These are phyloP conservation scores for Corticium candelabrum DNA, from an alignment of 37 sponge, comb jelly and placozoan genomes.

Conservation along the genomic window DNA sequence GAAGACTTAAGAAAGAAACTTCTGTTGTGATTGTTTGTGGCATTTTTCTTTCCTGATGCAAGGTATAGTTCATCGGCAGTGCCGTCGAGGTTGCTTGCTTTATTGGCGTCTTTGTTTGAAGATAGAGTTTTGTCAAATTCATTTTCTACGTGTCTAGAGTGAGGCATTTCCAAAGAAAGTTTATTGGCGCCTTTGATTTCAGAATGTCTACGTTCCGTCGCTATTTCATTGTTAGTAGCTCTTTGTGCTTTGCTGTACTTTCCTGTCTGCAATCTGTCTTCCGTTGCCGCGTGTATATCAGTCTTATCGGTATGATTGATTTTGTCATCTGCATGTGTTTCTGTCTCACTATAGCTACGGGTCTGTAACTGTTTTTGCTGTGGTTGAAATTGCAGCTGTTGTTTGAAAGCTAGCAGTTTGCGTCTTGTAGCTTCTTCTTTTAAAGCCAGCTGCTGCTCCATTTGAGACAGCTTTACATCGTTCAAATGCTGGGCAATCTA, in stretches of 20 bases:
- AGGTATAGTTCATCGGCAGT: conserved; percentile 14
- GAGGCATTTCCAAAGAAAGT: too few relatives aligned
- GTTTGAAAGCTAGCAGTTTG: conserved; percentile 63
- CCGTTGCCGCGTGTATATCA: not conserved
- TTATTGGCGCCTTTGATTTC: too few relatives aligned
- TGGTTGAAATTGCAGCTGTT: conserved; percentile 22
- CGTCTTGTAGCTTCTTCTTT: conserved; percentile 70
- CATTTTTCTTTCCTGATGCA: too few relatives aligned
- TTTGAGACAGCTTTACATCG: conserved; percentile 32
- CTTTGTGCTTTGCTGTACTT: too few relatives aligned
- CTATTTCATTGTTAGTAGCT: too few relatives aligned
- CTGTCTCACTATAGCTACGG: too few relatives aligned
- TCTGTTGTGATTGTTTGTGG: too few relatives aligned
- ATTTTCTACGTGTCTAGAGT: too few relatives aligned
- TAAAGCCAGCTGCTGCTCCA: conserved; percentile 65
- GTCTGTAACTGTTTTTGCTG: too few relatives aligned
- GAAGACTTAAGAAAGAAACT: too few relatives aligned
- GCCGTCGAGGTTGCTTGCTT: not conserved
- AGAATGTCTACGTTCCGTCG: too few relatives aligned
- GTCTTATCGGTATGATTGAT: not conserved
- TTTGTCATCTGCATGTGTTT: too few relatives aligned
- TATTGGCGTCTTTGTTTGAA: not conserved
- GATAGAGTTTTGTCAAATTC: not conserved
- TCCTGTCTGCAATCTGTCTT: not conserved
- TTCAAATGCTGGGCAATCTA: conserved; percentile 49